Conservation (phyloP, 1,140 invertebrate species). For the Caligus rogercresseyi region DNA sequence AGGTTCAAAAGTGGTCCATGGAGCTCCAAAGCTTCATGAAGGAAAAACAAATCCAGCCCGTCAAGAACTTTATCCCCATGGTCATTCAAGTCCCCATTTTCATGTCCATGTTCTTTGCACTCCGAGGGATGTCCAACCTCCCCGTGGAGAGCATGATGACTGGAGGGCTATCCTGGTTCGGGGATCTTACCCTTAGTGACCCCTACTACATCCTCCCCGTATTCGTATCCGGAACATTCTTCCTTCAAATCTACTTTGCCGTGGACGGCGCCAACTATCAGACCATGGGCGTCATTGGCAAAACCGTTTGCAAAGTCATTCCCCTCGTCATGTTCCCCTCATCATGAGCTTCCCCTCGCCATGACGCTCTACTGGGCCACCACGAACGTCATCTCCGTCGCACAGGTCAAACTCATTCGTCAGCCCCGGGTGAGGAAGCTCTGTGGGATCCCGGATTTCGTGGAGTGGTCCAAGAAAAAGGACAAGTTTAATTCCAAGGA, state of each 20-base stretch:
- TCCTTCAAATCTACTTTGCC: slow-evolving; percentile 52
- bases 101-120: slow-evolving; percentile 67
- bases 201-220: slow-evolving; percentile 73
- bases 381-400: slow-evolving; percentile 68
- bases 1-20: slow-evolving; percentile 47
- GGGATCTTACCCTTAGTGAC: slow-evolving; percentile 72
- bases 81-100: slow-evolving; percentile 46
- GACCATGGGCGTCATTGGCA: slow-evolving; percentile 43
- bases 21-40: slow-evolving; percentile 63
- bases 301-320: slow-evolving; percentile 49
- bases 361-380: slow-evolving; percentile 63
- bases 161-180: slow-evolving; percentile 85
- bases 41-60: slow-evolving; percentile 53
- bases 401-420: slow-evolving; percentile 58
- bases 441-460: slow-evolving; percentile 53
- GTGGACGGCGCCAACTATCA: slow-evolving; percentile 40
- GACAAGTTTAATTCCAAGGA: slow-evolving; percentile 43
- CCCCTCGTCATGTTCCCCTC: slow-evolving; percentile 65
- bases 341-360: slow-evolving; percentile 61
- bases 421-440: slow-evolving; percentile 49
- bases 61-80: slow-evolving; percentile 43
- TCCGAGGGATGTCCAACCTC: slow-evolving; percentile 61
- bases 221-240: slow-evolving; percentile 43
- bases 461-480: slow-evolving; percentile 37
- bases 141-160: slow-evolving; percentile 68